Evolutionary conservation across 2,888 invertebrate species (phyloP), one percentile per base, ranked within the genome.

Genomic region (Molorchus minor): DNA sequence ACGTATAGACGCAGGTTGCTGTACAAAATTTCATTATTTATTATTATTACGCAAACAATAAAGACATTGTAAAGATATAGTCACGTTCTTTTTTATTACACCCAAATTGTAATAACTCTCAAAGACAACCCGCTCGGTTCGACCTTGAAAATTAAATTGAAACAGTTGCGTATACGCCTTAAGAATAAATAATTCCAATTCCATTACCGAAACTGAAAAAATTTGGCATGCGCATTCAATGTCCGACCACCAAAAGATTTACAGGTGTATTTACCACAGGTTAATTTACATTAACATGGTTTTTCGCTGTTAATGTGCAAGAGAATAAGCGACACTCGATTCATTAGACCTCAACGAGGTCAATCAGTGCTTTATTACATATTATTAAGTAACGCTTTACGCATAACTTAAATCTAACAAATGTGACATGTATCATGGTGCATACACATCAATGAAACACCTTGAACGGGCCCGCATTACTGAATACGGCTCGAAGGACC

Each of bases 71-170:
- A 25, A 8, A 25, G 25, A 25, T 25, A 25, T 25, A 8, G 25
- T 25, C 25, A 25, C 25, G 25, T 25, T 25, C 8, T 25, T 25
- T 4, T 4, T 8, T 8, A 8, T 4, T 25, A 25, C 25, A 25
- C 25, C 25, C 5, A 25, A 25, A 25, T 25, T 8, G 25, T 25
- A 25, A 25, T 25, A 25, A 25, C 8, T 25, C 8, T 25, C 25
- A 8, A 25, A 25, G 25, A 25, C 25, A 25, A 25, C 25, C 25
- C 25, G 25, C 25, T 4, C 4, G 25, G 35, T 33, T 13, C 40
- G 36, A 47, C 58, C 58, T 53, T 58, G 53, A 49, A 49, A 25
- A 51, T 40, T 25, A 21, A 35, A 51, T 51, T 38, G 49, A 51
- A 51, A 40, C 36, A 25, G n/a, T 41, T 21, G 49, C n/a, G n/a